Conservation (phyloP, 2,113 vertebrate genomes). For the Euleptes europaea region DNA sequence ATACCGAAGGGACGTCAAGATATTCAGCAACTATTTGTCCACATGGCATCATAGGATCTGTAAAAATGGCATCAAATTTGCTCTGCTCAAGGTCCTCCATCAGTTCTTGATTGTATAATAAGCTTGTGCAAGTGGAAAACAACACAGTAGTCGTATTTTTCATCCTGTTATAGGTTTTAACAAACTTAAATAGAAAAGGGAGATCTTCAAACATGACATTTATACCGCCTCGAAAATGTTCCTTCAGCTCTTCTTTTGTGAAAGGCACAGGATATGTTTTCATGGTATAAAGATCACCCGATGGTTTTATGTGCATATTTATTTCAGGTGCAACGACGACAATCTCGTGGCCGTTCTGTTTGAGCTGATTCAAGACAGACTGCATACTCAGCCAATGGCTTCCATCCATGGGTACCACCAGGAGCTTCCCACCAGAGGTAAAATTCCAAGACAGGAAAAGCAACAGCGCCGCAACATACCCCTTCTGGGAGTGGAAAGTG, state of each 20-base stretch:
- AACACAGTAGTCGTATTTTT: slow-evolving; percentile 33
- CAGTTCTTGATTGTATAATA: slow-evolving; percentile 79
- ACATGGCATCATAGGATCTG: slow-evolving; percentile 85
- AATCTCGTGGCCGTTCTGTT: slow-evolving; percentile 78
- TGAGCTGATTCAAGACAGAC: slow-evolving; percentile 73
- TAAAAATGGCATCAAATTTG: slow-evolving; percentile 78
- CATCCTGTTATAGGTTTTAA: not conserved
- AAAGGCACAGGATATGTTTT: slow-evolving; percentile 75
- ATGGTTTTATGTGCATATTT: slow-evolving; percentile 70
- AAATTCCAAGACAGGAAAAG: not conserved
- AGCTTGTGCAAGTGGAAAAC: slow-evolving; percentile 58
- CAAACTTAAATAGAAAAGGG: slow-evolving; percentile 64
- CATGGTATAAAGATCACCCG: slow-evolving; percentile 55
- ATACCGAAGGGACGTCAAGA: slow-evolving; percentile 78
- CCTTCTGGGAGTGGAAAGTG: no score
- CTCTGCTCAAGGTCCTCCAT: slow-evolving; percentile 68
- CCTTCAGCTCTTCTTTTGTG: slow-evolving; percentile 44
- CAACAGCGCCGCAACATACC: no score
- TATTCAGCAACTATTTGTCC: slow-evolving; percentile 79
- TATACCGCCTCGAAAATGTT: fast-evolving
- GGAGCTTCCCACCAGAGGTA: slow-evolving; percentile 69
- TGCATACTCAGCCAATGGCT: slow-evolving; percentile 88
- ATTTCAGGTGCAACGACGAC: slow-evolving; percentile 77
- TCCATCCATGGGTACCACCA: slow-evolving; percentile 85
- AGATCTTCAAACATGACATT: not conserved